Evolutionary conservation across 2,888 invertebrate species (phyloP).

Genomic region (Macrosoma leucophasiata): DNA sequence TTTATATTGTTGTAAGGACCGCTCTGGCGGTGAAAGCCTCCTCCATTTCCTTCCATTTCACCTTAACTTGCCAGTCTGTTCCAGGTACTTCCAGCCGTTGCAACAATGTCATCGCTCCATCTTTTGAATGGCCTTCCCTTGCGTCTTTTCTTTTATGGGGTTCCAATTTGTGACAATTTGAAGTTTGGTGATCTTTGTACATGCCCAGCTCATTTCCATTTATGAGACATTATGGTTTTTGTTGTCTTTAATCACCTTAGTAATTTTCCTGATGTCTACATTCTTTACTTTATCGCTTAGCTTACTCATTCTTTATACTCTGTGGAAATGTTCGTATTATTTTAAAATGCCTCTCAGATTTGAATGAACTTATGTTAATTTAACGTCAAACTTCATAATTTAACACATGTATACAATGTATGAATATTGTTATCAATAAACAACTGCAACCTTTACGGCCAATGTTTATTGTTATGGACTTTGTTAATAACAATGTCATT

Average conservation of each 20-base stretch:
- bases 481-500: no score
- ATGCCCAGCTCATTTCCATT: constrained; percentile 15
- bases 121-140: constrained; percentile 12
- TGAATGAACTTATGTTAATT: no score
- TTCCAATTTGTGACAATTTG: constrained; percentile 8
- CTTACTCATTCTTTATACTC: no score
- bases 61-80: constrained; percentile 8
- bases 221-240: constrained; percentile 1
- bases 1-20: no score
- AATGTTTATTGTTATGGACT: no score
- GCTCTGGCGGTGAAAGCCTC: constrained; percentile 10
- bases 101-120: constrained; percentile 12
- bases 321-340: no score
- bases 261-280: constrained; percentile 4
- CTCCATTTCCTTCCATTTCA: neutral
- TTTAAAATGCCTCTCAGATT: no score
- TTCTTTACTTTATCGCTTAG: constrained; percentile 5
- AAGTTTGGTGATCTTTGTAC: constrained; percentile 5
- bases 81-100: constrained; percentile 9
- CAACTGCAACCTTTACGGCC: no score
- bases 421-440: no score
- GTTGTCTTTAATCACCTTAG: constrained; percentile 8
- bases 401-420: no score
- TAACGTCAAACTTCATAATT: no score
- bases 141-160: constrained; percentile 1